phyloP scores from a whole-genome alignment of 2,888 invertebrate genomes.

The Rosalia funebris region DNA sequence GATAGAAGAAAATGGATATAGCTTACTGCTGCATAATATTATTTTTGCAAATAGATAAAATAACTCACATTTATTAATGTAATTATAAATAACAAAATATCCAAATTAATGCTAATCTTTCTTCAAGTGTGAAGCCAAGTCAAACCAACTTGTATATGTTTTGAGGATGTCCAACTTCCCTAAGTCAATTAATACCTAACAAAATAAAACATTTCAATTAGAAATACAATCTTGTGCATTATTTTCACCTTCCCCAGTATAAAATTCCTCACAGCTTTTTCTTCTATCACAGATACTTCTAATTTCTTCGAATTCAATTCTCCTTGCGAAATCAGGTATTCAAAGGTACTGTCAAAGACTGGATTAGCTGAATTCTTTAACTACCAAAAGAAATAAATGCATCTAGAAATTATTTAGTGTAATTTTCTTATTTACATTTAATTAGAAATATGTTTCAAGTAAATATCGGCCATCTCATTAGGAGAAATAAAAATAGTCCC shows the following conservation, averaged over 20 bases:
- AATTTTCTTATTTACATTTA: too few relatives aligned
- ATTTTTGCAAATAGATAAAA: too few relatives aligned
- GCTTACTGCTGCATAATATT: too few relatives aligned
- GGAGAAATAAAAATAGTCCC: too few relatives aligned
- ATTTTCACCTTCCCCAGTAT: constrained; percentile 78
- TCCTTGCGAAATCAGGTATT: constrained; percentile 83
- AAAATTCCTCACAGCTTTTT: constrained; percentile 82
- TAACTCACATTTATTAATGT: too few relatives aligned
- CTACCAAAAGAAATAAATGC: background rate
- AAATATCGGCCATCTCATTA: too few relatives aligned
- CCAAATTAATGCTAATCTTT: background rate
- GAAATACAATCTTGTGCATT: too few relatives aligned
- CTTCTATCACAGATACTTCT: constrained; percentile 88
- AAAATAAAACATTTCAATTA: too few relatives aligned
- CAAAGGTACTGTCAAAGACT: constrained; percentile 88
- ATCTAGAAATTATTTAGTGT: background rate
- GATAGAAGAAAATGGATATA: too few relatives aligned
- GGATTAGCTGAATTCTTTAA: constrained; percentile 90
- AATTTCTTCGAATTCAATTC: constrained; percentile 81
- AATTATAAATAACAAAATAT: too few relatives aligned
- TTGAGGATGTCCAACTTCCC: constrained; percentile 11
- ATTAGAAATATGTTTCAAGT: too few relatives aligned
- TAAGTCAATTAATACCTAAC: constrained; percentile 73
- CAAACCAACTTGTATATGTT: constrained; percentile 7
- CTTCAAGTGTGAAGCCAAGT: constrained; percentile 7